These are phyloP conservation scores for Cliona cf. orientalis DNA, from an alignment of 37 sponge, comb jelly and placozoan genomes.

Conservation along the genomic window DNA sequence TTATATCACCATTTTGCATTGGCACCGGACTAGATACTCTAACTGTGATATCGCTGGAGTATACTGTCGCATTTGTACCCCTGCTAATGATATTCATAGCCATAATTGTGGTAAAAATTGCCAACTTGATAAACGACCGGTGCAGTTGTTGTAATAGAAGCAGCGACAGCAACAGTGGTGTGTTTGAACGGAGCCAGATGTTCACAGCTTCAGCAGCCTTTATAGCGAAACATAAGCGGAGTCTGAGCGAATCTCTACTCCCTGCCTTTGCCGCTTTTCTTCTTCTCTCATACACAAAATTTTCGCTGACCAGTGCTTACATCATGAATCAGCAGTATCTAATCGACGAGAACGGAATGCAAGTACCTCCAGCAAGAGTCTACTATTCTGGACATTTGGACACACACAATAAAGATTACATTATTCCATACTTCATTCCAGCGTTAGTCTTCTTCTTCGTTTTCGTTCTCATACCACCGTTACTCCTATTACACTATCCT, in stretches of 20 bases:
- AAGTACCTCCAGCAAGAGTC: not conserved
- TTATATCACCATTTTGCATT: conserved; percentile 19
- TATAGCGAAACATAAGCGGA: not conserved
- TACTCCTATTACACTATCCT: conserved; percentile 51
- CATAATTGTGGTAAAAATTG: not conserved
- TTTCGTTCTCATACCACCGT: conserved; percentile 24
- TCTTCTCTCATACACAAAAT: conserved; percentile 49
- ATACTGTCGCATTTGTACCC: conserved; percentile 51
- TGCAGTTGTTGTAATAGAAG: not conserved
- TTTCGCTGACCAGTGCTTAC: conserved; percentile 3
- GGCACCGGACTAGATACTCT: conserved; percentile 4
- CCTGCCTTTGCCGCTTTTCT: conserved; percentile 53
- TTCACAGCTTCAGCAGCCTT: too few relatives aligned
- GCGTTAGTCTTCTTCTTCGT: not conserved
- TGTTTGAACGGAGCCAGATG: not conserved
- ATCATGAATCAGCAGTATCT: conserved; percentile 1
- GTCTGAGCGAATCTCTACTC: not conserved
- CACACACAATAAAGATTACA: not conserved
- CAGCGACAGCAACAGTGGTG: not conserved
- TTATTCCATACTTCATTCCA: not conserved
- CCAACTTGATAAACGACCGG: not conserved
- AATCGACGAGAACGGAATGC: not conserved
- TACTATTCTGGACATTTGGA: conserved; percentile 26
- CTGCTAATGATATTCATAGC: conserved; percentile 41
- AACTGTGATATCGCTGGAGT: conserved; percentile 11